Percentiles rank a stretch among this genome's conserved stretches.
Evolutionary conservation across 2,113 vertebrate genomes (phyloP).

Genomic region (Dissostichus mawsoni): DNA sequence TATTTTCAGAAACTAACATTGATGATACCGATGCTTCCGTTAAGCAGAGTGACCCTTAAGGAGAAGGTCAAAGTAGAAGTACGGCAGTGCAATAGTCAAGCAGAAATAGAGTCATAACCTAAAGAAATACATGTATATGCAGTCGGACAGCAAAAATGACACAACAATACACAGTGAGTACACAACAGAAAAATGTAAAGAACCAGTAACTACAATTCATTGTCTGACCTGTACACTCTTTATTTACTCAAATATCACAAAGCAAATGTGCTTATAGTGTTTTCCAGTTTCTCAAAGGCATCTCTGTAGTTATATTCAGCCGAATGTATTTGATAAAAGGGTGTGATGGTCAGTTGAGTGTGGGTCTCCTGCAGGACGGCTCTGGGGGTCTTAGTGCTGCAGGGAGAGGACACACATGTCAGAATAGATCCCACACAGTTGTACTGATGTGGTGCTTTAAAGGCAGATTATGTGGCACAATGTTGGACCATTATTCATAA

Average conservation of each 20-base stretch:
- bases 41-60: not conserved
- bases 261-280: conserved; percentile 1
- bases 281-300: conserved; percentile 19
- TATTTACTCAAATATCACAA: conserved; percentile 5
- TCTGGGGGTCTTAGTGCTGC: conserved; percentile 47
- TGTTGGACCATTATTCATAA: not conserved
- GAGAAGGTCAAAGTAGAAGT: not conserved
- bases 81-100: not conserved
- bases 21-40: not conserved
- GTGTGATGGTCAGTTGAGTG: not conserved
- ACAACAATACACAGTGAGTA: not conserved
- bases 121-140: not conserved
- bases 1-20: not conserved
- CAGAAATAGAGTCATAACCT: not conserved
- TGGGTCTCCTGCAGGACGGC: not conserved
- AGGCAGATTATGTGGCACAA: not conserved
- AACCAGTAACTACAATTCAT: not conserved
- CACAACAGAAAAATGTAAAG: not conserved
- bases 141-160: not conserved
- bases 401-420: conserved; percentile 19
- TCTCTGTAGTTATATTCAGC: not conserved
- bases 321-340: not conserved
- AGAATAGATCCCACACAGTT: not conserved
- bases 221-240: not conserved
- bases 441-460: too few species aligned